Conservation (phyloP, 2,797 vertebrate species). For the Sylvilagus floridanus region DNA sequence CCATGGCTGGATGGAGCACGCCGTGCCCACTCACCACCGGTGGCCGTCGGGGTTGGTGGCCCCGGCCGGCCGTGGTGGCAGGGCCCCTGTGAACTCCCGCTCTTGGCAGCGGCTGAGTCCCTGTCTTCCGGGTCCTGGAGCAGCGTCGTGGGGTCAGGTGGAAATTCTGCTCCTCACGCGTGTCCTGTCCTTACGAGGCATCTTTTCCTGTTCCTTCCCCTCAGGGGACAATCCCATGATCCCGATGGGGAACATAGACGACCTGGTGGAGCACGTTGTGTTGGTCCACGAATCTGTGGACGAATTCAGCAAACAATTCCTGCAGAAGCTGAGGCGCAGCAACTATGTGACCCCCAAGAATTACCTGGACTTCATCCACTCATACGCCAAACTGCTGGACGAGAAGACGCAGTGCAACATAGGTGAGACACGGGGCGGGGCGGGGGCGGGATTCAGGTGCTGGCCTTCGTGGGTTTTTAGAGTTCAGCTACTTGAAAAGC, state of each 20-base stretch:
- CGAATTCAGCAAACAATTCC: constrained; percentile 93
- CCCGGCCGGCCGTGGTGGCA: too few species aligned
- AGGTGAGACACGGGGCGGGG: constrained; percentile 86
- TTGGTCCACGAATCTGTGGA: constrained; percentile 94
- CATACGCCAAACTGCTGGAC: constrained; percentile 92
- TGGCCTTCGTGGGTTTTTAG: too few species aligned
- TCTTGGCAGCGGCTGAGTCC: too few species aligned
- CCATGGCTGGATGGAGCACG: not conserved
- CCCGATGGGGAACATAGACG: constrained; percentile 85
- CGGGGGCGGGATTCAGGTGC: too few species aligned
- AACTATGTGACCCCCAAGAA: constrained; percentile 98
- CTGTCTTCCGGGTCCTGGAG: not conserved
- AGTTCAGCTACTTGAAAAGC: too few species aligned
- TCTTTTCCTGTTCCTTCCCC: not conserved
- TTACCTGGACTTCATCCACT: constrained; percentile 96
- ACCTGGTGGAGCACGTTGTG: constrained; percentile 93
- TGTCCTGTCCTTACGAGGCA: not conserved
- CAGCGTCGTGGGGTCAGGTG: not conserved
- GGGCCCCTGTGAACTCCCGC: too few species aligned
- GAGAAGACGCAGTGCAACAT: constrained; percentile 94
- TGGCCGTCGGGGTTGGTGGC: too few species aligned
- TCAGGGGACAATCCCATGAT: constrained; percentile 92
- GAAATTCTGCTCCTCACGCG: fast-evolving
- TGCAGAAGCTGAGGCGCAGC: constrained; percentile 94
- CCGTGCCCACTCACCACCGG: too few species aligned